A percentile compares a stretch with the other conserved stretches of the same genome.
Conservation (phyloP, 2,797 vertebrate species). For the Dendrocincla fuliginosa region DNA sequence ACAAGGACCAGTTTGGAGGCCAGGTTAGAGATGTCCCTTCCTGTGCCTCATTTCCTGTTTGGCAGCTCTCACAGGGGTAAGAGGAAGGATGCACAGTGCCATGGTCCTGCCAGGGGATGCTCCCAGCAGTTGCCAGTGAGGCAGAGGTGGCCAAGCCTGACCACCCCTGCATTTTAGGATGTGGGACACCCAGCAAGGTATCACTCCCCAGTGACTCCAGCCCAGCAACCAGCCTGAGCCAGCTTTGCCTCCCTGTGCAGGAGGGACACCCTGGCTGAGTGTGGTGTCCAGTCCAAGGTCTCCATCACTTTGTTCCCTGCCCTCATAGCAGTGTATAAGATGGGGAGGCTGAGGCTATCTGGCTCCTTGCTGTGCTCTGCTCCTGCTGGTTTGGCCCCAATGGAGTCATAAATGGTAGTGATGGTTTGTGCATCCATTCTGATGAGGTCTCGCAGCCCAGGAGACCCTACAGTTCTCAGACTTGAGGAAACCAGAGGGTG, state of each 20-base stretch:
- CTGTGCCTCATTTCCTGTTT: neutral
- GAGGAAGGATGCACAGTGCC: neutral
- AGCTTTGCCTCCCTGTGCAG: neutral
- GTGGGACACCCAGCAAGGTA: accelerated
- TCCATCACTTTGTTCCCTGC: neutral
- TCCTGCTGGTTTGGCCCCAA: neutral
- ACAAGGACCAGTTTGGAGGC: neutral
- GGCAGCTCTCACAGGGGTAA: neutral
- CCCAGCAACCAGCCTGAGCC: neutral
- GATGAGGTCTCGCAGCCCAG: neutral
- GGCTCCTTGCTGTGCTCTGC: neutral
- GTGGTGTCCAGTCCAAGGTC: neutral
- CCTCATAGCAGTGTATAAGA: neutral
- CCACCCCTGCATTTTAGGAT: accelerated
- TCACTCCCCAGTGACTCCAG: neutral
- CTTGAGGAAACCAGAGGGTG: neutral
- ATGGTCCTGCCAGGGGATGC: accelerated
- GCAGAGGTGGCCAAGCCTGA: neutral
- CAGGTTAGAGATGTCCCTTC: neutral
- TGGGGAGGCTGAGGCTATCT: neutral
- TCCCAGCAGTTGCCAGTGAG: neutral
- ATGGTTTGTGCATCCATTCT: neutral
- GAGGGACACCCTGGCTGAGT: neutral
- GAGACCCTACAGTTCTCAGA: neutral
- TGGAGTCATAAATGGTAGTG: neutral